phyloP scores from a whole-genome alignment of 2,888 invertebrate genomes.

The Ethmia dodecea region DNA sequence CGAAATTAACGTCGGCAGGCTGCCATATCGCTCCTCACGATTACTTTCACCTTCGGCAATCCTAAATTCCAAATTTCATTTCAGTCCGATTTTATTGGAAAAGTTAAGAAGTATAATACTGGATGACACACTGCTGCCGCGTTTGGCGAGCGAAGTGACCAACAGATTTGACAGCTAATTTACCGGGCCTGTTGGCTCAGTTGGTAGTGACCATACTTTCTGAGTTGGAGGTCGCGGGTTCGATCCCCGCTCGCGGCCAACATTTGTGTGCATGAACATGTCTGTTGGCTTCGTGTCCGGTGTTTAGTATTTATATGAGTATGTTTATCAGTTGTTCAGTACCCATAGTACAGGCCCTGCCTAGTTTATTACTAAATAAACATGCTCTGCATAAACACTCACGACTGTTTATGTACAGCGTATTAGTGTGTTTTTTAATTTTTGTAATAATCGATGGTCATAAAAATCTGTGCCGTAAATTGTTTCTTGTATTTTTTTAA shows the following conservation, averaged over 20 bases:
- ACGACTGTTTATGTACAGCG: too few relatives aligned
- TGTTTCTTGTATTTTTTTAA: too few relatives aligned
- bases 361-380: too few relatives aligned
- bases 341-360: too few relatives aligned
- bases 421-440: too few relatives aligned
- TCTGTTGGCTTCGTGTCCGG: neutral
- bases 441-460: too few relatives aligned
- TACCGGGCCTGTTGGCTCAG: neutral
- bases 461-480: too few relatives aligned
- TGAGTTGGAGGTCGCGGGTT: neutral
- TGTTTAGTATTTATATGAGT: too few relatives aligned
- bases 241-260: neutral
- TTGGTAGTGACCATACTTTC: neutral
- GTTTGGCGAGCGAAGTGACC: slow-evolving; percentile 11
- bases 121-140: slow-evolving; percentile 24
- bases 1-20: slow-evolving; percentile 43
- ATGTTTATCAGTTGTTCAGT: too few relatives aligned
- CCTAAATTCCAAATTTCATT: slow-evolving; percentile 66
- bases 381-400: too few relatives aligned
- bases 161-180: neutral
- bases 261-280: too few relatives aligned
- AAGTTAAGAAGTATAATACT: slow-evolving; percentile 61
- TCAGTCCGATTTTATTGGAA: slow-evolving; percentile 70
- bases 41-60: slow-evolving; percentile 50
- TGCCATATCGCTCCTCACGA: slow-evolving; percentile 38